These are phyloP conservation scores for Ectemnius cavifrons DNA, from an alignment of 2,888 invertebrate species.

Conservation along the genomic window DNA sequence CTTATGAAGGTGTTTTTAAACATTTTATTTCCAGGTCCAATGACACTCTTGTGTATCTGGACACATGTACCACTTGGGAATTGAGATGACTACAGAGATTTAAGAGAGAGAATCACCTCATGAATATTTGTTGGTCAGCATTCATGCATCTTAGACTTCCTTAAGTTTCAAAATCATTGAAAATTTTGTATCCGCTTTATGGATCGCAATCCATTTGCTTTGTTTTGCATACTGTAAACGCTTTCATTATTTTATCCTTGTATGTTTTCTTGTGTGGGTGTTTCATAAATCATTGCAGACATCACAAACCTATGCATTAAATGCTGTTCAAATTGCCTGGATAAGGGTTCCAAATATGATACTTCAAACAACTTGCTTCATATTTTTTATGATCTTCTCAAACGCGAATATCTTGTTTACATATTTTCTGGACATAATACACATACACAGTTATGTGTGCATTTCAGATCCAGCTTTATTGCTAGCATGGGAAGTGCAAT, in stretches of 20 bases:
- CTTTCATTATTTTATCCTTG: not conserved
- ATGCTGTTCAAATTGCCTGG: conserved; percentile 53
- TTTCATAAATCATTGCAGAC: conserved; percentile 22
- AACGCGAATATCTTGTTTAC: not conserved
- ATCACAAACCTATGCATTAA: conserved; percentile 25
- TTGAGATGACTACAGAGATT: conserved; percentile 64
- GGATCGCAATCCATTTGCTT: not conserved
- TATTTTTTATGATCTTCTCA: not conserved
- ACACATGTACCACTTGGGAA: conserved; percentile 58
- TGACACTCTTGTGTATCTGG: conserved; percentile 61
- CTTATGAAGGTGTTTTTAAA: conserved; percentile 28
- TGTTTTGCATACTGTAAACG: not conserved
- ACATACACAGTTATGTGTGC: conserved; percentile 10
- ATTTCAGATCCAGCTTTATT: conserved; percentile 89
- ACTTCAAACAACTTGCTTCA: conserved; percentile 1
- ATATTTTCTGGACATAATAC: not conserved
- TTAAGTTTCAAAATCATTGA: conserved; percentile 28
- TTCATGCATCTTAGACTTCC: conserved; percentile 41
- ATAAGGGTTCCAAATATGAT: conserved; percentile 64
- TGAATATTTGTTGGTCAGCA: conserved; percentile 60
- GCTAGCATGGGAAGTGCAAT: conserved; percentile 96
- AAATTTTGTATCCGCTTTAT: not conserved
- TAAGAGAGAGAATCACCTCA: conserved; percentile 58
- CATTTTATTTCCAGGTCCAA: conserved; percentile 70
- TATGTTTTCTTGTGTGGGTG: conserved; percentile 11